These are phyloP conservation scores for Ricordea florida DNA, from an alignment of 92 coral and sea anemone species.

Conservation along the genomic window DNA sequence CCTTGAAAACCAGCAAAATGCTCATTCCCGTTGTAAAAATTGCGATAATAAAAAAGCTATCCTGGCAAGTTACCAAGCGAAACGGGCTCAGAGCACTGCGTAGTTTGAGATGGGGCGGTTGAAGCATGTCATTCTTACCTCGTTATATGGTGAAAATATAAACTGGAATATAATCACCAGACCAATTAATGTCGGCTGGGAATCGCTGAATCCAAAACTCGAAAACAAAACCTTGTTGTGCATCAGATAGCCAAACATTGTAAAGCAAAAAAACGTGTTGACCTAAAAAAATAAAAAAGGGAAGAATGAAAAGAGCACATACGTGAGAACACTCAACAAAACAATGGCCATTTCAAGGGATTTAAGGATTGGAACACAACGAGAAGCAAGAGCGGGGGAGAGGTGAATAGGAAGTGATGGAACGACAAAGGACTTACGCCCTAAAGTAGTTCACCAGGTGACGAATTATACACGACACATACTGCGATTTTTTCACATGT, in stretches of 20 bases:
- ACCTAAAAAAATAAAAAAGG: slow-evolving; percentile 44
- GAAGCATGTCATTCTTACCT: slow-evolving; percentile 69
- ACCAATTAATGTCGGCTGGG: slow-evolving; percentile 92
- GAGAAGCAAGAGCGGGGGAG: too few species aligned
- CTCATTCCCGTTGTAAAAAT: too few species aligned
- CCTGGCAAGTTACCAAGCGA: too few species aligned
- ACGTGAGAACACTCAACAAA: not conserved
- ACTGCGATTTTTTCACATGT: too few species aligned
- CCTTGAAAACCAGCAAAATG: too few species aligned
- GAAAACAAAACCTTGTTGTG: slow-evolving; percentile 80
- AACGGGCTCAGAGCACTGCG: too few species aligned
- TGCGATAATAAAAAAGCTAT: too few species aligned
- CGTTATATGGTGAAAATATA: slow-evolving; percentile 95
- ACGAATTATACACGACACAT: too few species aligned
- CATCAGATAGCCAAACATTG: slow-evolving; percentile 93
- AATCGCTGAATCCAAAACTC: slow-evolving; percentile 86
- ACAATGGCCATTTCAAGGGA: not conserved
- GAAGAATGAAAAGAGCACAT: not conserved
- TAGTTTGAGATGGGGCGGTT: not conserved
- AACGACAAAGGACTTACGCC: too few species aligned
- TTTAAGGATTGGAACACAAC: not conserved
- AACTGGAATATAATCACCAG: slow-evolving; percentile 92
- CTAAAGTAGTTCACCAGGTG: too few species aligned
- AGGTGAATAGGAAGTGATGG: too few species aligned
- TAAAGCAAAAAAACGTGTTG: slow-evolving; percentile 84